Percentiles rank a stretch among this genome's conserved stretches.
Evolutionary conservation across 2,888 invertebrate genomes (phyloP).

Genomic region (Charanyca ferruginea): DNA sequence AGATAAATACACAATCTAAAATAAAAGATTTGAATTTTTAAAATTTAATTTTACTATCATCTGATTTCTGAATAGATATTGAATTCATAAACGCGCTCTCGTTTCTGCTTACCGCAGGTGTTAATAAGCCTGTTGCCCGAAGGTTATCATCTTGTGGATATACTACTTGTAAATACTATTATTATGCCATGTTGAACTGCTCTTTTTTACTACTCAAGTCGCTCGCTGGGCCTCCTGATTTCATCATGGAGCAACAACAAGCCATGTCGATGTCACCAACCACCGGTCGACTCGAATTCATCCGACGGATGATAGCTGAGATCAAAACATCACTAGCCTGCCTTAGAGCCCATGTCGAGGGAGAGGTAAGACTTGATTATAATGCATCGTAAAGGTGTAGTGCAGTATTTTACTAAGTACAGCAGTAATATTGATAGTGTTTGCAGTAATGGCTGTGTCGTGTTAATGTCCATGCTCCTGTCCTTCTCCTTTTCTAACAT

Average conservation of each 20-base stretch:
- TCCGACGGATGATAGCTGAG: slow-evolving; percentile 75
- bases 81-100: no score
- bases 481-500: slow-evolving; percentile 32
- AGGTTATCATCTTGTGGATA: neutral
- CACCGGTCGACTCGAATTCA: slow-evolving; percentile 79
- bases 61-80: no score
- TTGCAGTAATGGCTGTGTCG: slow-evolving; percentile 50
- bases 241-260: slow-evolving; percentile 68
- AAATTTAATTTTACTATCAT: no score
- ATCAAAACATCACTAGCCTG: slow-evolving; percentile 70
- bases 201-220: slow-evolving; percentile 57
- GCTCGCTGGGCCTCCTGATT: slow-evolving; percentile 64
- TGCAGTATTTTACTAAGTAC: slow-evolving; percentile 31
- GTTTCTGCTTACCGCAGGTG: no score
- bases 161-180: no score
- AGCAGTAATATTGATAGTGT: slow-evolving; percentile 39
- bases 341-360: slow-evolving; percentile 66
- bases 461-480: slow-evolving; percentile 34
- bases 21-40: no score
- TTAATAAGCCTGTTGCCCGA: no score
- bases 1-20: no score
- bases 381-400: slow-evolving; percentile 23
- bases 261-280: slow-evolving; percentile 74
- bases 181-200: slow-evolving; percentile 20
- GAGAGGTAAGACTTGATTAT: slow-evolving; percentile 60